Evolutionary conservation across 2,797 vertebrate genomes (phyloP).

Genomic region (Chelon labrosus): DNA sequence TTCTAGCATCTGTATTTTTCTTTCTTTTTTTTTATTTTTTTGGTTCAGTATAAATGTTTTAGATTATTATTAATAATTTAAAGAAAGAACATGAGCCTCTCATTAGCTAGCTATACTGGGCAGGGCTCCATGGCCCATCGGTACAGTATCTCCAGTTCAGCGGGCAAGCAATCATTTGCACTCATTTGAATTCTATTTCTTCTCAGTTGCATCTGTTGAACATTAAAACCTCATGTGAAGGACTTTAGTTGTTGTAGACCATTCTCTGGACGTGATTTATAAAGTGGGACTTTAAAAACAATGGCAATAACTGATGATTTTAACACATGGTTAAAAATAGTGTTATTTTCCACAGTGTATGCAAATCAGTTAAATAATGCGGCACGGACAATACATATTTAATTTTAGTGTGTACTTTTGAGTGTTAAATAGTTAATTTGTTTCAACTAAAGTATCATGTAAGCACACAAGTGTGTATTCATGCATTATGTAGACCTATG

Average conservation of each 20-base stretch:
- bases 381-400: neutral
- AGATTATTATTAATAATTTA: constrained; percentile 49
- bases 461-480: neutral
- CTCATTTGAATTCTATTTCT: constrained; percentile 2
- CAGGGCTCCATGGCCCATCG: neutral
- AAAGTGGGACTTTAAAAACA: neutral
- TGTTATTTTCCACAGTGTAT: neutral
- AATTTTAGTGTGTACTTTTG: neutral
- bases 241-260: neutral
- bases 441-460: constrained; percentile 13
- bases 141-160: constrained; percentile 6
- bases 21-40: neutral
- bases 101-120: constrained; percentile 20
- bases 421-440: constrained; percentile 1
- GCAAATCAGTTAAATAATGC: neutral
- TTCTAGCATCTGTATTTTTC: neutral
- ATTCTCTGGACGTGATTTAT: constrained; percentile 5
- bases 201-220: constrained; percentile 13
- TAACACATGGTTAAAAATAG: neutral
- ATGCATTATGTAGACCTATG: constrained; percentile 33
- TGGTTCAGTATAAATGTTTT: constrained; percentile 34
- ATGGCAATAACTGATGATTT: neutral
- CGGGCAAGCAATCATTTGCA: neutral
- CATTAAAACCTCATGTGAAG: constrained; percentile 1
- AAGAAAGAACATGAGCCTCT: constrained; percentile 31